Evolutionary conservation across 1,140 invertebrate genomes (phyloP), one percentile per base, ranked within the genome.

Genomic region (Leptoteleia sp.): DNA sequence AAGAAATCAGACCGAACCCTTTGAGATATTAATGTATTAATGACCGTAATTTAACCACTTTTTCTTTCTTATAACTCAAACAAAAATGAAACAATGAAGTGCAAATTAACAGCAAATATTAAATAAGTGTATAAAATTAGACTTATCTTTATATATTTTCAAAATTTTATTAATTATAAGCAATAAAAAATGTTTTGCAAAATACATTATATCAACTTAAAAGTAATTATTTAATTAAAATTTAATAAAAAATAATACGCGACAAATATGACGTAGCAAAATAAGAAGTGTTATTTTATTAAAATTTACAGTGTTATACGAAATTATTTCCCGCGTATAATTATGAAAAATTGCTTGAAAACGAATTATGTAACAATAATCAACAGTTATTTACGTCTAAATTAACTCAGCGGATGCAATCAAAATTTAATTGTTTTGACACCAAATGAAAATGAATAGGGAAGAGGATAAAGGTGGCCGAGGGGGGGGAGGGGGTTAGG

Each of bases 361-460:
- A 33, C 4, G 12, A 9, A 31, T 31, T 15, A 2, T 8, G 45
- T 4, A 15, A n/a, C 22, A n/a, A n/a, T n/a, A n/a, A n/a, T n/a
- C n/a, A n/a, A n/a, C n/a, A n/a, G n/a, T n/a, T n/a, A n/a, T n/a
- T n/a, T n/a, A n/a, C n/a, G n/a, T n/a, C n/a, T 22, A 59, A 42
- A 59, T 43, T 42, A 8, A 43, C 13, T 5, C 9, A n/a, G 11
- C 22, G 9, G 27, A 19, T 4, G 17, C 6, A 35, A 50, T 50
- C 59, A 27, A 50, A 61, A 40, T 40, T 48, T 62, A 48, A 62
- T 62, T 62, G 43, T 62, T 50, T 62, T 62, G 59, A 62, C 45
- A 62, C 59, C 59, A 22, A 65, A 40, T n/a, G 47, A 19, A 17
- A 9, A 8, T 3, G 59, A 48, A 27, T 38, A 50, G 15, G 42